Base-by-base conservation (phyloP, 2,113 vertebrate genomes). In the Anguilla japonica region DNA sequence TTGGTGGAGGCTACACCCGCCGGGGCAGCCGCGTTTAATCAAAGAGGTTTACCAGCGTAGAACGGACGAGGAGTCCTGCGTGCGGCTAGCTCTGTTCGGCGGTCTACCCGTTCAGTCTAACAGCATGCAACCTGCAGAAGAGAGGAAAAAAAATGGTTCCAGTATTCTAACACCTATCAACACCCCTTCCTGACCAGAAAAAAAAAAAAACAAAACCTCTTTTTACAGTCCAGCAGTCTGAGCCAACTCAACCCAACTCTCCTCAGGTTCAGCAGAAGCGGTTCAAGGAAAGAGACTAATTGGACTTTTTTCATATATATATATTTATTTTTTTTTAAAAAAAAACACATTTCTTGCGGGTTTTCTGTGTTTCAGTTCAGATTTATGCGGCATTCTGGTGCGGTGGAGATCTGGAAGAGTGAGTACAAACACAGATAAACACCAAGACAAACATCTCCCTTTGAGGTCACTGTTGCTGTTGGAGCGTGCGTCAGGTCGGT, bases 401-500 rank as follows among this genome's bases (percentile, higher is more conserved):
- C 26, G 39, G 86, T 84, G 39, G 80, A 88, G 87, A 86, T 86
- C 86, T 63, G 75, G 67, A 71, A 83, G 89, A 88, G 88, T 46
- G 88, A 88, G 88, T 82, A 87, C 86, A 83, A 91, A 82, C 57
- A 84, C 75, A 87, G 88, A 89, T 84, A 81, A 88, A 90, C 88
- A 92, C 89, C 87, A 91, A 90, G 81, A 88, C 86, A 91, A 91
- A 90, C 88, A 91, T 83, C 86, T 89, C 91, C 90, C 90, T 91
- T 92, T 92, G 89, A 91, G 91, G 89, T 92, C 90, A 92, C 89
- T 93, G 92, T 93, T 92, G 90, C 89, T 92, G 87, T 92, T 93
- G 92, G 92, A 93, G 83, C 29, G 75, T n/a, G 81, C 78, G 56
- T 41, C 41, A 82, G 41, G 81, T 91, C 88, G 90, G 81, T 90